phyloP scores from a whole-genome alignment of 92 coral and sea anemone species.

The Parazoanthus atlanticus region DNA sequence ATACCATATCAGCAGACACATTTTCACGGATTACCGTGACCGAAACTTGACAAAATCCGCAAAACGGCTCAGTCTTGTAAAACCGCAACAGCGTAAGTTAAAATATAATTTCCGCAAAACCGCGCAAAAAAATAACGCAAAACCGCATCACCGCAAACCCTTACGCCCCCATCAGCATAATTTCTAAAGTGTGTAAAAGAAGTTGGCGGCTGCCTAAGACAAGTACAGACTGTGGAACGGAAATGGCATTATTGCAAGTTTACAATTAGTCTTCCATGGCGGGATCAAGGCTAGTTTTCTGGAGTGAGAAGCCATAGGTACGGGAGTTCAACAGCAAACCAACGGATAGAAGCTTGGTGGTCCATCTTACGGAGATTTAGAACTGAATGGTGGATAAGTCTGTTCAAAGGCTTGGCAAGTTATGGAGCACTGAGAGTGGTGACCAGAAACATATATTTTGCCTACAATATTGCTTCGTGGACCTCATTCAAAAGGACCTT shows the following conservation, averaged over 20 bases:
- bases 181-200: constrained; percentile 39
- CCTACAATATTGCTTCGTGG: constrained; percentile 19
- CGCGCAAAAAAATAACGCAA: too few relatives aligned
- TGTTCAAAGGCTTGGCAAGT: constrained; percentile 39
- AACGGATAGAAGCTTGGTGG: constrained; percentile 31
- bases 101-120: too few relatives aligned
- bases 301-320: constrained; percentile 43
- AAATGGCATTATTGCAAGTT: constrained; percentile 46
- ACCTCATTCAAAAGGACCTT: constrained; percentile 2
- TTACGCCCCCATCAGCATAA: constrained; percentile 67
- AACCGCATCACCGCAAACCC: constrained; percentile 55
- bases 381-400: constrained; percentile 53
- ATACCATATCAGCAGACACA: too few relatives aligned
- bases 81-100: too few relatives aligned
- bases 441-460: constrained; percentile 35
- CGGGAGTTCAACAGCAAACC: constrained; percentile 34
- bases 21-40: too few relatives aligned
- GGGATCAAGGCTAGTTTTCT: constrained; percentile 10
- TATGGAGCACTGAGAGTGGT: constrained; percentile 40
- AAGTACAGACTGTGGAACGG: constrained; percentile 48
- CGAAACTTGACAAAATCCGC: too few relatives aligned
- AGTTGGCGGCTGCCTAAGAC: constrained; percentile 44
- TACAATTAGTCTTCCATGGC: constrained; percentile 43
- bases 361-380: constrained; percentile 45
- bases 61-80: too few relatives aligned